These are phyloP conservation scores for Anhinga rufa DNA, from an alignment of 2,113 vertebrate species.

Conservation along the genomic window DNA sequence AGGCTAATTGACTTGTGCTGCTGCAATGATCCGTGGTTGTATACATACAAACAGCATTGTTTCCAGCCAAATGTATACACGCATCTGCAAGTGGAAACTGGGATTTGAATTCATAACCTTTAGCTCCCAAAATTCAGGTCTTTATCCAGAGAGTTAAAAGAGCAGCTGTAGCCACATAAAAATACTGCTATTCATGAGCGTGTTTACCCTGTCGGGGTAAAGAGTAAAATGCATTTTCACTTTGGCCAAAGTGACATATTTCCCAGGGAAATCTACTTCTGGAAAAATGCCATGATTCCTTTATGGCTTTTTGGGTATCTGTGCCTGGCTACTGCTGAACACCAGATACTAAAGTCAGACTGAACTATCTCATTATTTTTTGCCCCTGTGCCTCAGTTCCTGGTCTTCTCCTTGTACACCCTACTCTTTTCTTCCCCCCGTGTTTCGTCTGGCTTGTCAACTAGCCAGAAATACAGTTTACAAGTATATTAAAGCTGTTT, in stretches of 20 bases:
- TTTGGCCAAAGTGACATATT: not conserved
- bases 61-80: not conserved
- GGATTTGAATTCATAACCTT: conserved; percentile 30
- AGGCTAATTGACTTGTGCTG: conserved; percentile 58
- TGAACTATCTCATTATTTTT: not conserved
- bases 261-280: not conserved
- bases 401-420: not conserved
- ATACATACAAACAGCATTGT: conserved; percentile 1
- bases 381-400: not conserved
- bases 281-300: not conserved
- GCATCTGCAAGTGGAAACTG: not conserved
- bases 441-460: not conserved
- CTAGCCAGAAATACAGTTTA: not conserved
- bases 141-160: conserved; percentile 1
- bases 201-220: not conserved
- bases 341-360: not conserved
- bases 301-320: not conserved
- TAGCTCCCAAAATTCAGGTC: not conserved
- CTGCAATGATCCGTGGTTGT: not conserved
- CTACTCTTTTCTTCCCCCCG: not conserved
- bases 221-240: not conserved
- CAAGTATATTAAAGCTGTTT: not conserved
- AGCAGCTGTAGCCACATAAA: not conserved
- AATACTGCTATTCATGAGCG: not conserved
- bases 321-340: not conserved